phyloP scores from a whole-genome alignment of 2,797 vertebrate genomes.

The Sebastes glaucus region DNA sequence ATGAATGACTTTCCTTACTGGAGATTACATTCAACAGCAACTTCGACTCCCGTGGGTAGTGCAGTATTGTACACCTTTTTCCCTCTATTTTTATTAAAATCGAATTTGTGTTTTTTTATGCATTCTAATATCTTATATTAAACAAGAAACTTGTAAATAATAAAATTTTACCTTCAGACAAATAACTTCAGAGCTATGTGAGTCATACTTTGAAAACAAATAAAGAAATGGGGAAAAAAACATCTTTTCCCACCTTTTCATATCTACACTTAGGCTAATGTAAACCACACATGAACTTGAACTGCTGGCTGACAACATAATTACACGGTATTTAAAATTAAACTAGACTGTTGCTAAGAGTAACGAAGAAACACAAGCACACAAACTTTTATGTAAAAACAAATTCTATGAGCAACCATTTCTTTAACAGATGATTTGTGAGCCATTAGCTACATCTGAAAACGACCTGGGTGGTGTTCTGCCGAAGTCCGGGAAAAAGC shows the following conservation, averaged over 20 bases:
- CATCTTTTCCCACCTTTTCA: background rate
- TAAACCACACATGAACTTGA: background rate
- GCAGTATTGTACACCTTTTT: background rate
- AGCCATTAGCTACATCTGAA: background rate
- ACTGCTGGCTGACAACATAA: background rate
- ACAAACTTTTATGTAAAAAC: background rate
- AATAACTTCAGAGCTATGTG: background rate
- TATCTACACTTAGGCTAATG: background rate
- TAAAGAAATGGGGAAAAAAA: background rate
- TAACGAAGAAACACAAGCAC: background rate
- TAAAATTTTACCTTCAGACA: background rate
- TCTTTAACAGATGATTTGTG: background rate
- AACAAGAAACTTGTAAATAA: background rate
- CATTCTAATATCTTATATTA: background rate
- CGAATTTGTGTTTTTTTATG: background rate
- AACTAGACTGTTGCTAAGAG: background rate
- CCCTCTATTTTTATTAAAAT: background rate
- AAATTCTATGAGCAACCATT: background rate
- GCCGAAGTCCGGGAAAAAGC: background rate
- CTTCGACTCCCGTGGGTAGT: background rate
- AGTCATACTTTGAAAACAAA: background rate
- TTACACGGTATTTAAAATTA: background rate
- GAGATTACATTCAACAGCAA: conserved; percentile 1
- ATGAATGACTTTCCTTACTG: conserved; percentile 27
- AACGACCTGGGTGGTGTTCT: background rate